These are phyloP conservation scores for Tringa solitaria DNA, from an alignment of 2,113 vertebrate genomes.

Conservation along the genomic window DNA sequence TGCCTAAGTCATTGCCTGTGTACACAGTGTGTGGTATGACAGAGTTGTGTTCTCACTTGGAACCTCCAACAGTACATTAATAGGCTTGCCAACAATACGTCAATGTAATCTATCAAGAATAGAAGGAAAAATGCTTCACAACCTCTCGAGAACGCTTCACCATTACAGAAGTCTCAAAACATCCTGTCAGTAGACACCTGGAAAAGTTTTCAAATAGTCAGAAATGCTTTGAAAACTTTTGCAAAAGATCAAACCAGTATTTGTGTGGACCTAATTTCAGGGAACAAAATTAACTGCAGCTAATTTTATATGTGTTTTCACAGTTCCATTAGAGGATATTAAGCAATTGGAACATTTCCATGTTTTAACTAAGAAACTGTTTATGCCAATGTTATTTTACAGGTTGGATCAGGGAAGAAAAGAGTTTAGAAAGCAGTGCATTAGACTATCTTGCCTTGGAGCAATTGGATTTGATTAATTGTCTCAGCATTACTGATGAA, in stretches of 20 bases:
- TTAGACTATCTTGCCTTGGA: not conserved
- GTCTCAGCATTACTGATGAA: not conserved
- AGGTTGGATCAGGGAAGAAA: not conserved
- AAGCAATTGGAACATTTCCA: not conserved
- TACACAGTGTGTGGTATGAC: not conserved
- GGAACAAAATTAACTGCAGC: not conserved
- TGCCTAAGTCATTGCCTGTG: not conserved
- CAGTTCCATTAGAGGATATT: not conserved
- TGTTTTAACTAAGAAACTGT: not conserved
- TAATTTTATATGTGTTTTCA: conserved; percentile 36
- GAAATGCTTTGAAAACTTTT: not conserved
- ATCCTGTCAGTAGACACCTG: not conserved
- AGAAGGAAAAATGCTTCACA: not conserved
- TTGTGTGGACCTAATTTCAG: not conserved
- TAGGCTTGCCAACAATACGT: not conserved
- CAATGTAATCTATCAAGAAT: not conserved
- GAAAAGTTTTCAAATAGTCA: not conserved
- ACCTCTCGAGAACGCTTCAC: not conserved
- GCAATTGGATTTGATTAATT: not conserved
- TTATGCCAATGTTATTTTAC: not conserved
- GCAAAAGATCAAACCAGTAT: not conserved
- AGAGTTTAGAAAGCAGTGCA: not conserved
- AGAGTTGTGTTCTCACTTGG: not conserved
- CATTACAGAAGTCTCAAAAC: not conserved
- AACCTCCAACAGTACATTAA: not conserved